Base-by-base conservation (phyloP, 2,113 vertebrate species). In the Columbina picui region DNA sequence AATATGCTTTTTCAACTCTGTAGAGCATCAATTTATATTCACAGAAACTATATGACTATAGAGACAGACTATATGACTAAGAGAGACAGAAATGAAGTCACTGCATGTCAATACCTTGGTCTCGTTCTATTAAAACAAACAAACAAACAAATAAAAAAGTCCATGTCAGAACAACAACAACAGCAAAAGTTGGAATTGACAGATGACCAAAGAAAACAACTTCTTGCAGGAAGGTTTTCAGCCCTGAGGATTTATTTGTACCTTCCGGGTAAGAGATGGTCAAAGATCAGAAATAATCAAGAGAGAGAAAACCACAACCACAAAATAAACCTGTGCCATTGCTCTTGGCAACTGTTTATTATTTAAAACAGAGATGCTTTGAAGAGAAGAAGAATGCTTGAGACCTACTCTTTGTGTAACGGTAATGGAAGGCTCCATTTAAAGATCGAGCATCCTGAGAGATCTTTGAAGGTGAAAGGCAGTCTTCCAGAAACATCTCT, bases 241-340 rank as follows among this genome's bases (percentile, higher is more conserved):
- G 50, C 84, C 84, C 70, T 77, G 45, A 90, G 82, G 84, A 88
- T 93, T 91, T 96, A 67, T 93, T 90, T 95, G 52, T 93, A 83
- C 71, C 87, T 91, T 75, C 47, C 0, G 4, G 41, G 75, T 90
- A 86, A 80, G 68, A 83, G 23, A 83, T 7, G 21, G 63, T 68
- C 82, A 84, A 92, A 90, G 75, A 95, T 74, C 67, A 96, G 81
- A 91, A 94, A 77, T 94, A 95, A 96, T 96, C 93, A 91, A 91
- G 67, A 70, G 76, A 89, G 89, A 90, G 67, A 95, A 90, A 95
- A 63, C 74, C 50, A 85, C 55, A 55, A 73, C 53, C 71, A 91
- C 70, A 90, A 45, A 94, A 90, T 93, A 94, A 90, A 29, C 55
- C 71, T 70, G 15, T 88, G 56, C 47, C 55, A 87, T 80, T 97